phyloP scores from a whole-genome alignment of 2,888 invertebrate species.

The Coleophora deauratella region DNA sequence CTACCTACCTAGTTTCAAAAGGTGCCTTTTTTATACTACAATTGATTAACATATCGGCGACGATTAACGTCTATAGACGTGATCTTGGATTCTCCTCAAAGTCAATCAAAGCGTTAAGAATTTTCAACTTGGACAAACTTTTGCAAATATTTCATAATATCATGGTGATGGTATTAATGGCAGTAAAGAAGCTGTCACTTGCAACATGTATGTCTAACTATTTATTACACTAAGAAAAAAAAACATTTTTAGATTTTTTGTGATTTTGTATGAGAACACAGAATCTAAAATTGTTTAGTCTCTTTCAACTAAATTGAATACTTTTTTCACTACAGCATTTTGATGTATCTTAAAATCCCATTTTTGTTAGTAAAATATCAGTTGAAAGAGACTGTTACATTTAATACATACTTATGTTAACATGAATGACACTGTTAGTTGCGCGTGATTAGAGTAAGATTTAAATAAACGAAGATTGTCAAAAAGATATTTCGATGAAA shows the following conservation, averaged over 20 bases:
- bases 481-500: slow-evolving; percentile 4
- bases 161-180: slow-evolving; percentile 55
- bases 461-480: slow-evolving; percentile 23
- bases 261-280: background rate
- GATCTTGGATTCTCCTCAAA: no score
- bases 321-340: background rate
- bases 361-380: slow-evolving; percentile 19
- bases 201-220: slow-evolving; percentile 40
- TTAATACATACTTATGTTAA: slow-evolving; percentile 29
- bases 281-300: slow-evolving; percentile 4
- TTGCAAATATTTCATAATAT: slow-evolving; percentile 26
- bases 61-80: no score
- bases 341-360: no score
- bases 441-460: slow-evolving; percentile 53
- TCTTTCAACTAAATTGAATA: slow-evolving; percentile 1
- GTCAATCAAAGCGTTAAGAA: no score
- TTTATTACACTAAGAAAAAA: slow-evolving; percentile 31
- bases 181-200: slow-evolving; percentile 24
- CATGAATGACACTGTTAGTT: slow-evolving; percentile 61
- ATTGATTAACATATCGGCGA: no score
- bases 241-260: slow-evolving; percentile 3
- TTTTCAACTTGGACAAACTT: slow-evolving; percentile 16
- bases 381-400: slow-evolving; percentile 16
- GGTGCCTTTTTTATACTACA: no score
- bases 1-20: no score